A percentile compares a stretch with the other conserved stretches of the same genome.
Evolutionary conservation across 2,888 invertebrate genomes (phyloP).

Genomic region (Rhamnusium bicolor): DNA sequence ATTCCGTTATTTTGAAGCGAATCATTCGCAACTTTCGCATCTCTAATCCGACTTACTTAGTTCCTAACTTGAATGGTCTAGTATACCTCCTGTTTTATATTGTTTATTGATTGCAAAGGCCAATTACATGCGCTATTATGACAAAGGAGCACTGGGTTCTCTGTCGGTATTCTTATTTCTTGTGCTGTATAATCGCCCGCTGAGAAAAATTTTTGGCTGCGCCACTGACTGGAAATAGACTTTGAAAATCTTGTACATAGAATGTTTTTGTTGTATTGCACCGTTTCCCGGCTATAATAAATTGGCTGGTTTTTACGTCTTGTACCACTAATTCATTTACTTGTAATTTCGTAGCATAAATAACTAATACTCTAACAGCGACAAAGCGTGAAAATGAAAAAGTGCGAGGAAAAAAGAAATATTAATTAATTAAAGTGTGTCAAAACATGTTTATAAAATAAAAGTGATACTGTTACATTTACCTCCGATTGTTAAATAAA

Average conservation of each 20-base stretch:
- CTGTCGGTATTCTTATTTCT: too few species aligned
- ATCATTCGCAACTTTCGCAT: too few species aligned
- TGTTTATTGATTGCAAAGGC: too few species aligned
- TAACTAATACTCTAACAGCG: slow-evolving; percentile 1
- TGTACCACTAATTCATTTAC: slow-evolving; percentile 13
- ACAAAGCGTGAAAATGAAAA: slow-evolving; percentile 4
- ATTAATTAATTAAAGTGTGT: slow-evolving; percentile 15
- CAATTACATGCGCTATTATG: too few species aligned
- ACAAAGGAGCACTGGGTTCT: too few species aligned
- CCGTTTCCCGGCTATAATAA: neutral
- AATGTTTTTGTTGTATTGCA: slow-evolving; percentile 10
- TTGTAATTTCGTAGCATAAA: slow-evolving; percentile 15
- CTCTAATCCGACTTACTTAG: too few species aligned
- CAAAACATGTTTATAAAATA: slow-evolving; percentile 3
- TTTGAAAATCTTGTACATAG: neutral
- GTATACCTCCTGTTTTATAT: too few species aligned
- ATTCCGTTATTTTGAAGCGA: too few species aligned
- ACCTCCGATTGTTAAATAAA: neutral
- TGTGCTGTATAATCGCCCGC: too few species aligned
- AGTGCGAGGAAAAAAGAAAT: slow-evolving; percentile 6
- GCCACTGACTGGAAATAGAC: neutral
- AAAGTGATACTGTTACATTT: neutral
- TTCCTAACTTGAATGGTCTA: too few species aligned
- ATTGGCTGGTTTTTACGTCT: slow-evolving; percentile 4
- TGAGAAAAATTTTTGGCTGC: neutral